Conservation (phyloP, 2,888 invertebrate species). For the Tubulanus polymorphus region DNA sequence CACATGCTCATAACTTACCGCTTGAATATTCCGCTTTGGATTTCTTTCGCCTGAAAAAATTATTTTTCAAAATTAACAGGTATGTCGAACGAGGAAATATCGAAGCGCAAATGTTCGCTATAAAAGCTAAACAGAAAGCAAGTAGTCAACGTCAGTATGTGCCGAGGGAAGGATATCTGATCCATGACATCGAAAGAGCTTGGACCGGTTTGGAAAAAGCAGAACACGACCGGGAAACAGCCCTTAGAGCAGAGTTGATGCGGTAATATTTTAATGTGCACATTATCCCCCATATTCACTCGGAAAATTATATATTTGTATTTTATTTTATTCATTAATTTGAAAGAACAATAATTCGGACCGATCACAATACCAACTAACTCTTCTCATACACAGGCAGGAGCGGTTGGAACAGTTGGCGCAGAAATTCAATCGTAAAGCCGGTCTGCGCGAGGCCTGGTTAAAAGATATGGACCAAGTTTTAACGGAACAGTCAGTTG, state of each 20-base stretch:
- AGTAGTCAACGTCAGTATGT: conserved; percentile 60
- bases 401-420: conserved; percentile 91
- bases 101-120: conserved; percentile 88
- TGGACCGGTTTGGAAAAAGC: conserved; percentile 91
- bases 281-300: not conserved
- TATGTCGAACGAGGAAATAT: conserved; percentile 94
- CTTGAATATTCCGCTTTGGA: too few relatives aligned
- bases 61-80: conserved; percentile 55
- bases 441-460: conserved; percentile 89
- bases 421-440: conserved; percentile 93
- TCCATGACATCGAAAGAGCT: conserved; percentile 91
- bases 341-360: too few relatives aligned
- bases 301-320: not conserved
- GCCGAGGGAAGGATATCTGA: conserved; percentile 71
- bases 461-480: conserved; percentile 97
- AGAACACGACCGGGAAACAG: conserved; percentile 90
- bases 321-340: not conserved
- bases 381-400: too few relatives aligned
- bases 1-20: too few relatives aligned
- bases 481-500: conserved; percentile 60
- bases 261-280: too few relatives aligned
- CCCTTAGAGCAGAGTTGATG: conserved; percentile 82
- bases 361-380: too few relatives aligned
- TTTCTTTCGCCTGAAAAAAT: not conserved
- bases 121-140: conserved; percentile 94